Evolutionary conservation across 2,797 vertebrate genomes (phyloP).

Genomic region (Trichosurus vulpecula): DNA sequence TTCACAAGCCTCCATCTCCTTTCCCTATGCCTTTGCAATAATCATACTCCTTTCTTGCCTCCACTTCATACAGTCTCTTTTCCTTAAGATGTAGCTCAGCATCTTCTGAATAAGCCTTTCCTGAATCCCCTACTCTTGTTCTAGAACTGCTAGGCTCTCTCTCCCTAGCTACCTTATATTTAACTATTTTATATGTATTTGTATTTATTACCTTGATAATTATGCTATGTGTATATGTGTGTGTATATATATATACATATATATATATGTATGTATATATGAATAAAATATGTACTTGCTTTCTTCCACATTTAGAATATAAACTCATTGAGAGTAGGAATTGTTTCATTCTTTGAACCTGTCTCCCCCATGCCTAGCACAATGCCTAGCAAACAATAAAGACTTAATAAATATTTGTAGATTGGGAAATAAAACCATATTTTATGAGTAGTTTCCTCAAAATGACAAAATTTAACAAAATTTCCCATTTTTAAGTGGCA

Average conservation of each 20-base stretch:
- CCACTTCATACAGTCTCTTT: neutral
- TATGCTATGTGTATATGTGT: too few relatives aligned
- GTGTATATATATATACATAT: too few relatives aligned
- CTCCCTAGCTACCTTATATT: neutral
- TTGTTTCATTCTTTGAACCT: neutral
- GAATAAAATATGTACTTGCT: neutral
- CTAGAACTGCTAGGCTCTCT: neutral
- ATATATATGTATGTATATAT: too few relatives aligned
- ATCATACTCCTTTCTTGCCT: neutral
- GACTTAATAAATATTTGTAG: neutral
- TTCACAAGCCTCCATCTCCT: neutral
- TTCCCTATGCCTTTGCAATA: neutral
- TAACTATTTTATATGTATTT: neutral
- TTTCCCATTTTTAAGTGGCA: neutral
- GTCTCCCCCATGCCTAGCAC: neutral
- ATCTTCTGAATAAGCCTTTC: neutral
- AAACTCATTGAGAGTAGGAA: neutral
- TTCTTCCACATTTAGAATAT: neutral
- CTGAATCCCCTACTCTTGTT: neutral
- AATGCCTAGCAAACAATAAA: neutral
- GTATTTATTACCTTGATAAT: neutral
- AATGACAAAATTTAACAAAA: neutral
- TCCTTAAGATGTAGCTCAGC: neutral
- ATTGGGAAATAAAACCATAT: neutral
- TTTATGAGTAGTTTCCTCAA: neutral